Base-by-base conservation (phyloP, 2,113 vertebrate genomes). In the Phrynosoma blainvillii region DNA sequence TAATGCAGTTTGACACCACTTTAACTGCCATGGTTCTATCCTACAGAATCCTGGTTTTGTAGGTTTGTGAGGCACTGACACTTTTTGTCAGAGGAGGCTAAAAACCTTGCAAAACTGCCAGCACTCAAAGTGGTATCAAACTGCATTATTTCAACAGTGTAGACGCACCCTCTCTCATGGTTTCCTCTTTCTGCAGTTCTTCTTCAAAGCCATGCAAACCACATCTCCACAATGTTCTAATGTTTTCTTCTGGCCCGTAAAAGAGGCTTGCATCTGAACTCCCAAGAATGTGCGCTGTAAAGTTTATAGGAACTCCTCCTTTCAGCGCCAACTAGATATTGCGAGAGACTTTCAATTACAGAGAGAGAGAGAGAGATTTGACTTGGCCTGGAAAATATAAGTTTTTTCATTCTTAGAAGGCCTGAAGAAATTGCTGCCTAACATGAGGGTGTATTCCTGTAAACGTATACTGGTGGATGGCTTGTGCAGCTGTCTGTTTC, bases 221-320 rank as follows among this genome's bases (percentile, higher is more conserved):
- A 20, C 87, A 47, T 92, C 30, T 93, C 87, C 83, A 82, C 92
- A 89, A 92, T 92, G 0, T 87, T 93, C 89, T 91, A 90, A 10
- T 3, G 0, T 87, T 42, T 62, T 78, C 77, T 56, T 21, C 84
- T 70, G 87, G 14, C 68, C 54, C 54, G 32, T 12, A n/a, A 81
- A 74, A 89, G 92, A 93, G 23, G 84, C 89, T 81, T 7, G 0
- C 89, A 89, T 88, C 78, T 93, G 78, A 91, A 90, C 86, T 77
- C 40, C 23, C 8, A 70, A 68, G 36, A 42, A 66, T 16, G 25
- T 13, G 32, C 12, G 2, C 47, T 21, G 18, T 56, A 0, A 2
- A 36, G 75, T 75, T 92, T 89, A 86, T 92, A 68, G 77, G 66
- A 88, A 82, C 47, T 89, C 0, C 0, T 89, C 87, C 0, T 0